Evolutionary conservation across 1,140 invertebrate genomes (phyloP).

Genomic region (Bombyx mori): ASM3026992v2 NC_085123.1:3153001-3153500

Average conservation of each 20-base stretch:
- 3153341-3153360: too few relatives aligned
- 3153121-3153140: conserved; percentile 38
- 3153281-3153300: conserved; percentile 13
- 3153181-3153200: conserved; percentile 45
- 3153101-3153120: conserved; percentile 6
- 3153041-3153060: conserved; percentile 37
- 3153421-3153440: too few relatives aligned
- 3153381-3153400: too few relatives aligned
- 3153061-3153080: conserved; percentile 21
- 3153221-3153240: conserved; percentile 24
- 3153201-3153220: conserved; percentile 28
- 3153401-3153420: too few relatives aligned
- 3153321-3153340: too few relatives aligned
- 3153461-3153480: too few relatives aligned
- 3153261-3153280: background rate
- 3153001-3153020: conserved; percentile 44
- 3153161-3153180: conserved; percentile 49
- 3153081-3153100: conserved; percentile 15
- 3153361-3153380: too few relatives aligned
- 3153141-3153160: conserved; percentile 56
- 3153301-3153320: too few relatives aligned
- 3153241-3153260: background rate
- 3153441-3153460: too few relatives aligned
- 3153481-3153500: too few relatives aligned
- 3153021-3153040: conserved; percentile 40